Percentiles rank a stretch among this genome's conserved stretches.
phyloP scores from a whole-genome alignment of 2,113 vertebrate species.

The Phyllopteryx taeniolatus region DNA sequence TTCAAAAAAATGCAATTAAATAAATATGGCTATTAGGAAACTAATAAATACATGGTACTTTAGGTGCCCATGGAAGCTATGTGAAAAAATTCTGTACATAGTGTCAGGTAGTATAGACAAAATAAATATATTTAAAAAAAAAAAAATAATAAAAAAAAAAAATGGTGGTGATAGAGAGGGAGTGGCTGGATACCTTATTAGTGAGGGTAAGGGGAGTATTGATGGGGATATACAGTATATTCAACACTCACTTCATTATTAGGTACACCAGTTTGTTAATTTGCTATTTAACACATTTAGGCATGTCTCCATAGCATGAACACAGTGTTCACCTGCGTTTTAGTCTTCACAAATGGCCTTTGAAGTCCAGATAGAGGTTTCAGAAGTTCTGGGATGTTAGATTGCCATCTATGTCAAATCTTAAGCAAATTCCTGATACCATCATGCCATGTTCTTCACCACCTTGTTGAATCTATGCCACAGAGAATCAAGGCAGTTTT shows the following conservation, averaged over 20 bases:
- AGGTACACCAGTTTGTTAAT: neutral
- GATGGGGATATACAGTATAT: neutral
- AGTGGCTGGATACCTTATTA: neutral
- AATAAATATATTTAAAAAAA: neutral
- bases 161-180: constrained; percentile 1
- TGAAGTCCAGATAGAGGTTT: neutral
- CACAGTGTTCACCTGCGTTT: neutral
- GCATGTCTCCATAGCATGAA: neutral
- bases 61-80: neutral
- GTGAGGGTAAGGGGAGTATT: neutral
- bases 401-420: neutral
- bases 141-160: neutral
- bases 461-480: neutral
- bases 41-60: neutral
- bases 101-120: neutral
- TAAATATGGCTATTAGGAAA: neutral
- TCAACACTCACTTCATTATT: neutral
- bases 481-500: neutral
- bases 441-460: neutral
- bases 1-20: neutral
- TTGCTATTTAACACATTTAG: neutral
- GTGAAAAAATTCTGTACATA: neutral
- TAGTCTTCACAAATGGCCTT: neutral
- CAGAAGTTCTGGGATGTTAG: too few species aligned
- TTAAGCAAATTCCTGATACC: neutral